phyloP scores from a whole-genome alignment of 2,113 vertebrate genomes.

The Corydoras sp. region DNA sequence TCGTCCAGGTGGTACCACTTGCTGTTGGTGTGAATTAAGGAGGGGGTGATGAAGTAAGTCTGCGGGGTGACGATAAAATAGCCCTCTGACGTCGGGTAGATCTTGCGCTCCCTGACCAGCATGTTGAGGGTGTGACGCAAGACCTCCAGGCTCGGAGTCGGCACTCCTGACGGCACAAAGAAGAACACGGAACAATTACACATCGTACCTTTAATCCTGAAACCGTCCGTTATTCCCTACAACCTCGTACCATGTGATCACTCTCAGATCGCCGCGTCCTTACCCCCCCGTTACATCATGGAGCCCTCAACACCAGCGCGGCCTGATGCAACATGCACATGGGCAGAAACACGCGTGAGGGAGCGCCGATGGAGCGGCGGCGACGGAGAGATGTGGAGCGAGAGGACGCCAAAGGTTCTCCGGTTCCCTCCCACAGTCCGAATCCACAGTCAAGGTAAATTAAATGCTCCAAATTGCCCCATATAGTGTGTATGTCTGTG shows the following conservation, averaged over 20 bases:
- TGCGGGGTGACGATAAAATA: constrained; percentile 98
- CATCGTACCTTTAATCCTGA: not conserved
- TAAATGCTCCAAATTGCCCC: too few species aligned
- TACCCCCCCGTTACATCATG: constrained; percentile 67
- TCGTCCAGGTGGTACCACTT: constrained; percentile 99
- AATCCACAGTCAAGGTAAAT: too few species aligned
- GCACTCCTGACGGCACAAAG: constrained; percentile 74
- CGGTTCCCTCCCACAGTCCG: too few species aligned
- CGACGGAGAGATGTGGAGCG: constrained; percentile 1
- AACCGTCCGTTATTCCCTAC: too few species aligned
- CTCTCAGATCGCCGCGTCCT: constrained; percentile 42
- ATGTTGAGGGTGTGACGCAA: constrained; percentile 91
- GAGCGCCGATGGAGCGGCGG: constrained; percentile 6
- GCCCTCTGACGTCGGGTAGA: constrained; percentile 92
- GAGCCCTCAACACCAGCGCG: constrained; percentile 45
- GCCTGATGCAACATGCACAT: constrained; percentile 53
- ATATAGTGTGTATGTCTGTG: too few species aligned
- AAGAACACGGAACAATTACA: constrained; percentile 25
- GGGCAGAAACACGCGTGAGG: constrained; percentile 29
- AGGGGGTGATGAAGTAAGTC: constrained; percentile 97
- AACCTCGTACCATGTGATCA: too few species aligned
- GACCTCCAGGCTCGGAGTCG: constrained; percentile 93
- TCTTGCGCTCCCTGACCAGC: constrained; percentile 93
- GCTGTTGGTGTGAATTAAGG: constrained; percentile 93
- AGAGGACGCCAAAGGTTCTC: not conserved